These are phyloP conservation scores for Spheniscus humboldti DNA, from an alignment of 2,797 vertebrate species.

Conservation along the genomic window DNA sequence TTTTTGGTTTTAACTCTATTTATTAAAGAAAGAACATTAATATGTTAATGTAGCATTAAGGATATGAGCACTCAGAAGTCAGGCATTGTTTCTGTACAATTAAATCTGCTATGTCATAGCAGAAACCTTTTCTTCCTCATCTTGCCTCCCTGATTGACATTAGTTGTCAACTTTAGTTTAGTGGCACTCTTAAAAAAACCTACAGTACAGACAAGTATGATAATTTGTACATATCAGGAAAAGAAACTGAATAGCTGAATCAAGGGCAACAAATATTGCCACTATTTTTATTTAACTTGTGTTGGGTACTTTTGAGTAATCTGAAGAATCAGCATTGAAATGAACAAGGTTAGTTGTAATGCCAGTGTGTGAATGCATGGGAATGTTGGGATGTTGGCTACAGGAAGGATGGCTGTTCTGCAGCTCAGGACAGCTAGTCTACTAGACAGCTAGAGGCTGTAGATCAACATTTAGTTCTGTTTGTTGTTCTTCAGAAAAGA, in stretches of 20 bases:
- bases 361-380: background rate
- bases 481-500: conserved; percentile 18
- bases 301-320: background rate
- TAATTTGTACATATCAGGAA: background rate
- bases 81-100: background rate
- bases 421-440: background rate
- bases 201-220: background rate
- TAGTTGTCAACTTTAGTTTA: background rate
- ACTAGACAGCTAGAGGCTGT: background rate
- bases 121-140: background rate
- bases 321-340: background rate
- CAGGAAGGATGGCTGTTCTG: background rate
- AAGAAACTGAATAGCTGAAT: background rate
- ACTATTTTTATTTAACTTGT: background rate
- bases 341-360: background rate
- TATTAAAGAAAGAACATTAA: background rate
- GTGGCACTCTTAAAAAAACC: background rate
- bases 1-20: background rate
- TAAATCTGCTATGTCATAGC: background rate
- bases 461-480: background rate
- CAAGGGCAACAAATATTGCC: background rate
- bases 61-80: background rate
- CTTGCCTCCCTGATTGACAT: background rate
- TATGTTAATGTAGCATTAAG: background rate
- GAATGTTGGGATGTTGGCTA: background rate